These are phyloP conservation scores for Siniperca chuatsi DNA, from an alignment of 2,113 vertebrate species.

Conservation along the genomic window DNA sequence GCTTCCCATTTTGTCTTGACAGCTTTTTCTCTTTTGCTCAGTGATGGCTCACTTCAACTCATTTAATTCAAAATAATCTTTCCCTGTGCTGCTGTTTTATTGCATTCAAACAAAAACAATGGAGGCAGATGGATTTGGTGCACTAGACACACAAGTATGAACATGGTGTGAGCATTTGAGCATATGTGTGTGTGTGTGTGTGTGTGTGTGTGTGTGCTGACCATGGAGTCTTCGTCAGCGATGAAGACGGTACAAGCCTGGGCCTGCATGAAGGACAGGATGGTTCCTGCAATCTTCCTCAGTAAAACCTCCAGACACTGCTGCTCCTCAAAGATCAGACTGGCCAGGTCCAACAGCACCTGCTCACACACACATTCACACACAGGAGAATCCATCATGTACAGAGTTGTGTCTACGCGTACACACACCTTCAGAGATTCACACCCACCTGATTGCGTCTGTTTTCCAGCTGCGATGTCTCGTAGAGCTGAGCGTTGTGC, in stretches of 20 bases:
- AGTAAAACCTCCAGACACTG: conserved; percentile 95
- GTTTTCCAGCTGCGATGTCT: conserved; percentile 96
- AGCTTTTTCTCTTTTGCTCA: not conserved
- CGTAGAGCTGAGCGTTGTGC: conserved; percentile 96
- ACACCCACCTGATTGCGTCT: conserved; percentile 91
- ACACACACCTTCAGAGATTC: not conserved
- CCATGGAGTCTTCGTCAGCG: conserved; percentile 90
- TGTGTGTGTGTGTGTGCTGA: conserved; percentile 76
- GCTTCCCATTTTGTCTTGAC: conserved; percentile 12
- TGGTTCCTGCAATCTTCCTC: conserved; percentile 95
- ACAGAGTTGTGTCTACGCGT: not conserved
- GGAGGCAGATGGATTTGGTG: not conserved
- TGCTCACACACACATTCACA: conserved; percentile 60
- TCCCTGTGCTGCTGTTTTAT: not conserved
- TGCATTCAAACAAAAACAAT: not conserved
- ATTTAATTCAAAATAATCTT: no score
- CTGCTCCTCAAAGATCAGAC: conserved; percentile 97
- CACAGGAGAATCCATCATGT: not conserved
- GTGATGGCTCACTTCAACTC: not conserved
- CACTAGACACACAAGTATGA: not conserved
- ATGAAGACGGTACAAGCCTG: conserved; percentile 96
- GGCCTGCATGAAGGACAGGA: conserved; percentile 98
- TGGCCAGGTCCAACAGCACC: conserved; percentile 97
- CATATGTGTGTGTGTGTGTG: not conserved
- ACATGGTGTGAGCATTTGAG: not conserved